Conservation (phyloP, 2,888 invertebrate genomes). For the Conus canariensis region DNA sequence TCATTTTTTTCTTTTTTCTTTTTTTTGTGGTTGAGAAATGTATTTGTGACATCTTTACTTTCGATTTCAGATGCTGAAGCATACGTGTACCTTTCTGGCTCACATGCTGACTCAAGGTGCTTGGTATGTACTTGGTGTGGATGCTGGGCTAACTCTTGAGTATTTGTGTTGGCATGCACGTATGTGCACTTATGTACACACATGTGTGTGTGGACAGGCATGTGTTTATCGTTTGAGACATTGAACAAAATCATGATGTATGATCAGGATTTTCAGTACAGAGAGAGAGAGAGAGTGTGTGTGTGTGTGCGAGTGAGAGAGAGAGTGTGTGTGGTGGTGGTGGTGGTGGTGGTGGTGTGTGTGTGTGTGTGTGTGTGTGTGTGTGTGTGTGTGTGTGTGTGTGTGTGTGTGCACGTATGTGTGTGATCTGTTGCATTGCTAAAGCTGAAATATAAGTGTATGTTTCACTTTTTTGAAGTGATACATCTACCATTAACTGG, state of each 20-base stretch:
- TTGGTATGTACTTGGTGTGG: background rate
- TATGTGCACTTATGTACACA: background rate
- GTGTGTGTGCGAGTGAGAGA: background rate
- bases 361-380: no score
- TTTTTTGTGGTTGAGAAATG: background rate
- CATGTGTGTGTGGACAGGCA: background rate
- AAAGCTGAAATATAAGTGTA: no score
- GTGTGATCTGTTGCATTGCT: no score
- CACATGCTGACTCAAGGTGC: slow-evolving; percentile 5
- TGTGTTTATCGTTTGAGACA: background rate
- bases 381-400: no score
- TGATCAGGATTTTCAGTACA: no score
- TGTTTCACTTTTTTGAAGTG: no score
- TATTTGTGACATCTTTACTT: no score
- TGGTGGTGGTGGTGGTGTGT: background rate
- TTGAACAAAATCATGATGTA: no score
- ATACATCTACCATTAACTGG: no score
- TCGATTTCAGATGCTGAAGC: slow-evolving; percentile 18
- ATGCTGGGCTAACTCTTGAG: background rate
- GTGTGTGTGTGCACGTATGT: no score
- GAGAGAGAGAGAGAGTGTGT: no score
- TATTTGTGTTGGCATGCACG: background rate
- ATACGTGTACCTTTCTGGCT: background rate
- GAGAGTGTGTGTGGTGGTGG: background rate
- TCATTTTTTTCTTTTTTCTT: background rate